A percentile compares a stretch with the other conserved stretches of the same genome.
Evolutionary conservation across 2,113 vertebrate species (phyloP).

Genomic region (Orycteropus afer): DNA sequence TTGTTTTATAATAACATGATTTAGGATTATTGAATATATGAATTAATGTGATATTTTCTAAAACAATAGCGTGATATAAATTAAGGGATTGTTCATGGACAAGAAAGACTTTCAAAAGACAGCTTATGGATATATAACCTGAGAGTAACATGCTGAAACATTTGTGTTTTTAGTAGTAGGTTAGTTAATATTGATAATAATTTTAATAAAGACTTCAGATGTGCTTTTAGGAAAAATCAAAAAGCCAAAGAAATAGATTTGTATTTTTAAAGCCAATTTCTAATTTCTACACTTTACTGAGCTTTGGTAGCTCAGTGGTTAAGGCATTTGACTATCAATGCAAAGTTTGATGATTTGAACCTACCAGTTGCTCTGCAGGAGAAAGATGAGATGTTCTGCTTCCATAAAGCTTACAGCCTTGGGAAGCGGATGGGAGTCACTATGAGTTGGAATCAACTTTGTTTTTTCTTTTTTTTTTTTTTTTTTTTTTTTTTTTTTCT

Average conservation of each 20-base stretch:
- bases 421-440: too few species aligned
- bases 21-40: background rate
- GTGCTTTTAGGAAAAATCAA: background rate
- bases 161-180: background rate
- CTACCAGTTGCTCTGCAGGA: too few species aligned
- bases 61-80: background rate
- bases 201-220: background rate
- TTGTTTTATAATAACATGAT: background rate
- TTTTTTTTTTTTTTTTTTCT: too few species aligned
- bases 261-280: background rate
- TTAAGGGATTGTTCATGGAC: background rate
- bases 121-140: background rate
- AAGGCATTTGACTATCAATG: too few species aligned
- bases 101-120: background rate
- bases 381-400: too few species aligned
- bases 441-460: too few species aligned
- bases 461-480: too few species aligned
- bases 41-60: background rate
- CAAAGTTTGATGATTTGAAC: too few species aligned
- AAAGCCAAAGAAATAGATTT: background rate
- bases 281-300: too few species aligned
- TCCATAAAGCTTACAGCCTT: too few species aligned
- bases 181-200: slow-evolving; percentile 7
- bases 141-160: background rate
- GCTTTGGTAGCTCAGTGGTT: too few species aligned